phyloP scores from a whole-genome alignment of 2,888 invertebrate genomes.

The Xanthorhoe spadicearia region DNA sequence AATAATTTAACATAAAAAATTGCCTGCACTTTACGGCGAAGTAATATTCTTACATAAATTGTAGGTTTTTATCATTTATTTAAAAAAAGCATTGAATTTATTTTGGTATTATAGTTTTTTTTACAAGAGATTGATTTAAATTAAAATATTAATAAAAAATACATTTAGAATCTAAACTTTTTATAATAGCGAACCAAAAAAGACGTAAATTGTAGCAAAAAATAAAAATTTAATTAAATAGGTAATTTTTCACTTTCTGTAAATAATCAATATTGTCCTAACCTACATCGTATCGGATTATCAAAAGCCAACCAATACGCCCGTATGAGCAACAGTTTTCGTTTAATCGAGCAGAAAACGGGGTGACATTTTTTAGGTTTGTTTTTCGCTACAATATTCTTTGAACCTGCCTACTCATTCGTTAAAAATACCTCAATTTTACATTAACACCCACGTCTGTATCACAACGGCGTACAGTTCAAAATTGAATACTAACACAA shows the following conservation, averaged over 20 bases:
- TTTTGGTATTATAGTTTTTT: too few relatives aligned
- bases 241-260: neutral
- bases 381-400: slow-evolving; percentile 63
- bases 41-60: too few relatives aligned
- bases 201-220: too few relatives aligned
- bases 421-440: slow-evolving; percentile 52
- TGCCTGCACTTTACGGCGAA: too few relatives aligned
- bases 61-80: too few relatives aligned
- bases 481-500: slow-evolving; percentile 28
- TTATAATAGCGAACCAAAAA: too few relatives aligned
- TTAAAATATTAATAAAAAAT: too few relatives aligned
- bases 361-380: slow-evolving; percentile 60
- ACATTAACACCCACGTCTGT: neutral
- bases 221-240: too few relatives aligned
- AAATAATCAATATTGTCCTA: slow-evolving; percentile 9
- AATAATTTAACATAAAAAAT: too few relatives aligned
- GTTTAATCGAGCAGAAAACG: slow-evolving; percentile 65
- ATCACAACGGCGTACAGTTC: slow-evolving; percentile 9
- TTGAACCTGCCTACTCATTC: slow-evolving; percentile 67
- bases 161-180: too few relatives aligned
- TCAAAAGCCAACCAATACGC: slow-evolving; percentile 36
- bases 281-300: slow-evolving; percentile 19
- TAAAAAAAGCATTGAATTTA: too few relatives aligned
- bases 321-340: slow-evolving; percentile 60
- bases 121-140: too few relatives aligned